Evolutionary conservation across 2,888 invertebrate genomes (phyloP).

Genomic region (Lamellibrachia columna): DNA sequence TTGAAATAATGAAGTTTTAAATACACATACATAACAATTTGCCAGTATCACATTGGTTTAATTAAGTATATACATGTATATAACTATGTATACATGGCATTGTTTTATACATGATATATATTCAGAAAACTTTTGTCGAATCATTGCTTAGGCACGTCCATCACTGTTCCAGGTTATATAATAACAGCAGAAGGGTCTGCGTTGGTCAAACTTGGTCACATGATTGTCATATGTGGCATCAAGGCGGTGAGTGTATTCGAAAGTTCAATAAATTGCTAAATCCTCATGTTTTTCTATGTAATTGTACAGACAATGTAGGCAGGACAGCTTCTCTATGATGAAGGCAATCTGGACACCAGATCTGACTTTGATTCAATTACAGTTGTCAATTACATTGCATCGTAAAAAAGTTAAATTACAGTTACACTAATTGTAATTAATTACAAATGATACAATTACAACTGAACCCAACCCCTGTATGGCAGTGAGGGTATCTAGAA

Average conservation of each 20-base stretch:
- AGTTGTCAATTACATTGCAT: no score
- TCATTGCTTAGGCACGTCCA: no score
- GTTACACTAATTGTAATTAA: no score
- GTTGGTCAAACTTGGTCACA: slow-evolving; percentile 75
- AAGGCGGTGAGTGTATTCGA: slow-evolving; percentile 75
- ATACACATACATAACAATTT: slow-evolving; percentile 17
- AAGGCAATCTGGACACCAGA: no score
- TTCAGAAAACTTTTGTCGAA: no score
- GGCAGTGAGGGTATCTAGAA: background rate
- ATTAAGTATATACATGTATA: background rate
- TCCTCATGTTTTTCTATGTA: background rate
- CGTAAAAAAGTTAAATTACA: no score
- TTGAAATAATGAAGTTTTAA: background rate
- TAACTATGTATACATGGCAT: background rate
- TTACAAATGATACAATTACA: no score
- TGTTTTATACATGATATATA: background rate
- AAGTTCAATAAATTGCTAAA: background rate
- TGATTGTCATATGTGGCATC: slow-evolving; percentile 84
- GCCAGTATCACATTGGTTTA: background rate
- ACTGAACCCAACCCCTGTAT: no score
- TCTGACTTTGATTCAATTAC: no score
- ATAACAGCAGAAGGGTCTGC: slow-evolving; percentile 63
- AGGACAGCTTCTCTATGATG: no score
- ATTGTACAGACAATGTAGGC: background rate
- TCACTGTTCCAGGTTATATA: slow-evolving; percentile 50